Percentiles rank a stretch among this genome's conserved stretches.
Conservation (phyloP, 1,140 invertebrate species). For the Tachypleus tridentatus region DNA sequence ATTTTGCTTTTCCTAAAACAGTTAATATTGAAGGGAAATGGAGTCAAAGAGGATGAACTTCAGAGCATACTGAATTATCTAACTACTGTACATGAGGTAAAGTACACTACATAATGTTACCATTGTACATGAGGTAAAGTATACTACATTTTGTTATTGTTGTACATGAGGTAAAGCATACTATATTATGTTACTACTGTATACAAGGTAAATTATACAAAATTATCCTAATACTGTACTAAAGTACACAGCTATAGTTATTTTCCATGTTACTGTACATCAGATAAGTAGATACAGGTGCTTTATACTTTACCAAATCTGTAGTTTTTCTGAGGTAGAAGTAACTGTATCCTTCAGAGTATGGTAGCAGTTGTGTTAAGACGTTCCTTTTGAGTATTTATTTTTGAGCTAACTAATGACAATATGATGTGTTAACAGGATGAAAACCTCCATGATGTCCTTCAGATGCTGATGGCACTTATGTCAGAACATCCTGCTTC, state of each 20-base stretch:
- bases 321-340: no score
- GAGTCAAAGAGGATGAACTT: conserved; percentile 95
- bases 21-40: conserved; percentile 90
- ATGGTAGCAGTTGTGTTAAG: no score
- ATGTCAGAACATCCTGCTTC: conserved; percentile 97
- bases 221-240: no score
- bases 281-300: neutral
- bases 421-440: conserved; percentile 48
- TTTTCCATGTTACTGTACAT: neutral
- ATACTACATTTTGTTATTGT: no score
- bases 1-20: conserved; percentile 93
- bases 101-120: neutral
- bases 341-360: no score
- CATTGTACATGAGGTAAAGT: no score
- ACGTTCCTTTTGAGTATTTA: no score
- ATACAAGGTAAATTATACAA: no score
- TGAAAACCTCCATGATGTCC: conserved; percentile 95
- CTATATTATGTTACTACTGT: neutral
- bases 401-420: no score
- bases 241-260: neutral
- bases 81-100: conserved; percentile 88
- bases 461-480: conserved; percentile 90
- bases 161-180: conserved; percentile 67
- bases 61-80: conserved; percentile 97
- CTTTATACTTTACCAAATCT: neutral